Percentiles rank a stretch among this genome's conserved stretches.
Conservation (phyloP, 2,113 vertebrate genomes). For the Coregonus clupeaformis region DNA sequence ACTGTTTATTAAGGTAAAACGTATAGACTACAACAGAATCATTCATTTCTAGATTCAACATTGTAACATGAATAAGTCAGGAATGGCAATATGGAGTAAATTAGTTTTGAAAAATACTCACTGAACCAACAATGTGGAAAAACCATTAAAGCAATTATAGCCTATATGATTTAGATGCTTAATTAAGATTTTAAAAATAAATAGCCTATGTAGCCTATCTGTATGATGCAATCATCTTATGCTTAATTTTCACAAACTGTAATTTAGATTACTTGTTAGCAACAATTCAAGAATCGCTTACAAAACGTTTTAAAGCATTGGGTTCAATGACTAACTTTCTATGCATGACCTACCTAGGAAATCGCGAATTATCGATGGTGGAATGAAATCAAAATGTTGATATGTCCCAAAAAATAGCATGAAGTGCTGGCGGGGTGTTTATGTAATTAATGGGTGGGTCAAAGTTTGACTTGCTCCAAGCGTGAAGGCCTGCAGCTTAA, state of each 20-base stretch:
- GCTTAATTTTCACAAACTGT: background rate
- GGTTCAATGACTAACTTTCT: background rate
- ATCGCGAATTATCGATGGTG: background rate
- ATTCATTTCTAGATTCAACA: background rate
- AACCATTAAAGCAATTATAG: background rate
- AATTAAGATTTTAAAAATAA: background rate
- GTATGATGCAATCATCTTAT: background rate
- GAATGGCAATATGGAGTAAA: background rate
- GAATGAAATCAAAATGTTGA: background rate
- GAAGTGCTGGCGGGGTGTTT: background rate
- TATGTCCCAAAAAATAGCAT: background rate
- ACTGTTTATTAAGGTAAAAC: background rate
- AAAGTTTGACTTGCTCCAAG: slow-evolving; percentile 1
- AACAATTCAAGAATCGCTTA: no score
- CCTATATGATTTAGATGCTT: no score
- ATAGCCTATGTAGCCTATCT: background rate
- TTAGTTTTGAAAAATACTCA: background rate
- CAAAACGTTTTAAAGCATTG: background rate
- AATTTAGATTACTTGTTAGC: no score
- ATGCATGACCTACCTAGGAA: slow-evolving; percentile 1
- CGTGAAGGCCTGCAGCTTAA: background rate
- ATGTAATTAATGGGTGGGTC: background rate
- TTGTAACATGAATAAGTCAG: background rate
- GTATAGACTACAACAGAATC: background rate
- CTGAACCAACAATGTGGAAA: background rate